Conservation (phyloP, 2,797 vertebrate species). For the Myotis pilosus region DNA sequence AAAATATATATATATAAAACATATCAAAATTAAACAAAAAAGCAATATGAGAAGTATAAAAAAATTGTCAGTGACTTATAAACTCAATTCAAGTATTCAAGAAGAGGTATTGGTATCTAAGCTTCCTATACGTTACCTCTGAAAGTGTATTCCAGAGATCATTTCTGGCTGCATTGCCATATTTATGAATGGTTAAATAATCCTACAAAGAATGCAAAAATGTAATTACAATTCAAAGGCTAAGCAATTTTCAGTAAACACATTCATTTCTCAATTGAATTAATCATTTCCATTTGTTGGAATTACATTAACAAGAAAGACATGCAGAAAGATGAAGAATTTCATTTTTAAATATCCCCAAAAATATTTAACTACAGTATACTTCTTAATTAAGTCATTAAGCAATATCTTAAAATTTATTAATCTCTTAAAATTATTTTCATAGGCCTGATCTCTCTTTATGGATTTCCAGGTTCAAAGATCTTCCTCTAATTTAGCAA, state of each 20-base stretch:
- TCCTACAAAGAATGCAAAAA: slow-evolving; percentile 88
- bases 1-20: not conserved
- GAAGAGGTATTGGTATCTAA: not conserved
- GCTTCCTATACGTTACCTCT: slow-evolving; percentile 87
- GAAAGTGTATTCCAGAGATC: slow-evolving; percentile 97
- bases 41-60: not conserved
- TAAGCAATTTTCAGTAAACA: slow-evolving; percentile 68
- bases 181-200: slow-evolving; percentile 97
- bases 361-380: slow-evolving; percentile 50
- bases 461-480: slow-evolving; percentile 45
- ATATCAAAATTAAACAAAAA: slow-evolving; percentile 41
- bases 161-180: slow-evolving; percentile 95
- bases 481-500: slow-evolving; percentile 58
- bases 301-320: slow-evolving; percentile 50
- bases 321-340: not conserved
- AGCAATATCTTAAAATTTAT: not conserved
- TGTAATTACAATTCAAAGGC: slow-evolving; percentile 73
- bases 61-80: slow-evolving; percentile 25
- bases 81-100: slow-evolving; percentile 35
- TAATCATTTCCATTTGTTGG: slow-evolving; percentile 47
- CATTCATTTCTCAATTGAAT: slow-evolving; percentile 59
- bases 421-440: slow-evolving; percentile 60
- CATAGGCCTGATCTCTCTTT: slow-evolving; percentile 24
- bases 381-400: slow-evolving; percentile 33
- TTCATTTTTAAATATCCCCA: slow-evolving; percentile 41